Evolutionary conservation across 1,140 invertebrate species (phyloP), one percentile per base, ranked within the genome.

Genomic region (Fragariocoptes setiger): DNA sequence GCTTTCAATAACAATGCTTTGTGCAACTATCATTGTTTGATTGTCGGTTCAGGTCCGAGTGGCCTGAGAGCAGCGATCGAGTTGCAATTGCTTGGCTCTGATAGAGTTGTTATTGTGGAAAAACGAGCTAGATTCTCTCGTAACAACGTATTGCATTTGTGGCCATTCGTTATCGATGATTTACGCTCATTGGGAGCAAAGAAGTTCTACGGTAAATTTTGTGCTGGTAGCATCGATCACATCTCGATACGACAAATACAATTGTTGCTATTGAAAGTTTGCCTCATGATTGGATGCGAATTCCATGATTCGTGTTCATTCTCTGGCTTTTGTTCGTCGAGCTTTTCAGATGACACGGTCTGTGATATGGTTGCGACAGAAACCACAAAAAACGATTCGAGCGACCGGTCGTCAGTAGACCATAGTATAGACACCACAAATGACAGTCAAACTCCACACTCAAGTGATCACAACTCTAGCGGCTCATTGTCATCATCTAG

Each of bases 131-230:
- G 79, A 2, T 77, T 90, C 58, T 79, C 79, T 8, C 48, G 90
- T 15, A 94, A 97, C 61, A 99, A 99, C 61, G 88, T 97, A 5
- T 67, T 99, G 35, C 90, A 97, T 60, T 61, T 99, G 25, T 97
- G 90, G 90, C 86, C 88, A 19, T 95, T 85, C 58, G 82, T 97
- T 18, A 95, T 97, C 42, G 75, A 85, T 49, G 90, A 99, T 62
- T 62, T 99, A 31, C 69, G 76, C 39, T 72, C 70, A 43, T 65
- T 99, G 3, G 90, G 85, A 14, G 88, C 86, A 31, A 99, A 99
- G 57, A 90, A 92, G 53, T 95, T 97, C 60, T 94, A 86, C 58
- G 86, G 86, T 8, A 94, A 95, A 62, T 97, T 99, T 58, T 97
- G 88, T 63, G 86, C 86, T 2, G 44, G 39, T 21, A 38, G 20